These are phyloP conservation scores for Phyllopteryx taeniolatus DNA, from an alignment of 2,113 vertebrate species.

Conservation along the genomic window DNA sequence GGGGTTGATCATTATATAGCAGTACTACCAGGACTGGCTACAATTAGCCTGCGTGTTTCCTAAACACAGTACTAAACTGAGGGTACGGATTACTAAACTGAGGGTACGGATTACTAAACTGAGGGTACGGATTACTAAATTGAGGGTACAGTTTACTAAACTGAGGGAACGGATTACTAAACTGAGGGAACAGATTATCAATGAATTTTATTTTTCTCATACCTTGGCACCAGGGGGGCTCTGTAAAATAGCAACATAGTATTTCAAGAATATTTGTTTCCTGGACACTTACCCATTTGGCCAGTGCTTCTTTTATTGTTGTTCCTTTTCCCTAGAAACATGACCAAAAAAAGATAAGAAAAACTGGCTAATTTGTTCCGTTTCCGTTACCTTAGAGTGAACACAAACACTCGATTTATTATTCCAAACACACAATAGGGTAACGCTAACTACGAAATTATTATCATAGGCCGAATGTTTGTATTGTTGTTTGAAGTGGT, in stretches of 20 bases:
- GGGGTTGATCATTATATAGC: too few relatives aligned
- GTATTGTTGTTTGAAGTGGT: background rate
- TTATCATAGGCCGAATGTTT: background rate
- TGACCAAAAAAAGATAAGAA: background rate
- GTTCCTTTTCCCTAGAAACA: slow-evolving; percentile 87
- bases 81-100: too few relatives aligned
- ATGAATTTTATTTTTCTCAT: too few relatives aligned
- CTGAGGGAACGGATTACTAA: too few relatives aligned
- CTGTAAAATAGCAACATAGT: background rate
- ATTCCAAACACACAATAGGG: background rate
- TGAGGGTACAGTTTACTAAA: too few relatives aligned
- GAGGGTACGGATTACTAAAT: too few relatives aligned
- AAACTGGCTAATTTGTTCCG: background rate
- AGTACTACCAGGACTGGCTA: too few relatives aligned
- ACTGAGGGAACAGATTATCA: too few relatives aligned
- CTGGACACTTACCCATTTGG: slow-evolving; percentile 83
- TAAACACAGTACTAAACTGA: too few relatives aligned
- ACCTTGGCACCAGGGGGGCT: too few relatives aligned
- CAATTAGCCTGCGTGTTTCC: too few relatives aligned
- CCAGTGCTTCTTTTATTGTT: slow-evolving; percentile 89
- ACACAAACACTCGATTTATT: background rate
- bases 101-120: too few relatives aligned
- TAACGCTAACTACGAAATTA: background rate
- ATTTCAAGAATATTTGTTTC: background rate
- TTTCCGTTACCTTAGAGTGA: background rate